Percentiles rank a stretch among this genome's conserved stretches.
phyloP scores from a whole-genome alignment of 2,113 vertebrate species.

The Tragelaphus imberbis region DNA sequence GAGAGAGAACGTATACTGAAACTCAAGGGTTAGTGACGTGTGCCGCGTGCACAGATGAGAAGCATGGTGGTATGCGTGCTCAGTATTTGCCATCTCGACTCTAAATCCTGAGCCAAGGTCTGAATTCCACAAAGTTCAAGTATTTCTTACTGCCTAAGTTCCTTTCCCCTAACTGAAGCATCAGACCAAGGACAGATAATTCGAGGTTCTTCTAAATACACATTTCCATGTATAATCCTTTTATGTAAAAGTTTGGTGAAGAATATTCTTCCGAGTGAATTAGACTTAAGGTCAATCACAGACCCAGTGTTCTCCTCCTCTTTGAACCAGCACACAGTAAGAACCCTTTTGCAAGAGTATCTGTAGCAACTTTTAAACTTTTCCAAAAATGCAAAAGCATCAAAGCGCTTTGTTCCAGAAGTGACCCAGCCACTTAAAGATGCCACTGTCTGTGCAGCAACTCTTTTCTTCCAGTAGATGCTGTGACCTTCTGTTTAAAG shows the following conservation, averaged over 20 bases:
- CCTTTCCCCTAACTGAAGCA: not conserved
- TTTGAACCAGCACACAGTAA: not conserved
- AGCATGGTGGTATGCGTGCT: accelerated
- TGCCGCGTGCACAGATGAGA: not conserved
- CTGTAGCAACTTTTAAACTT: not conserved
- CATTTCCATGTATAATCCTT: not conserved
- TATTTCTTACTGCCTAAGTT: not conserved
- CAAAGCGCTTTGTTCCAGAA: not conserved
- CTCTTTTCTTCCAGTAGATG: not conserved
- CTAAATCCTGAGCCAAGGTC: not conserved
- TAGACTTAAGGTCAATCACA: not conserved
- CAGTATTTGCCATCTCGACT: not conserved
- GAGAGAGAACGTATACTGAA: not conserved
- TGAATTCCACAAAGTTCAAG: not conserved
- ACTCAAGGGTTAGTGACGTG: not conserved
- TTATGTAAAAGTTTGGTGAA: not conserved
- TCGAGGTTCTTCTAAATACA: not conserved
- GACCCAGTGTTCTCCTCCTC: not conserved
- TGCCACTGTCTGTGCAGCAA: not conserved
- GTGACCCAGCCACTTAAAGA: not conserved
- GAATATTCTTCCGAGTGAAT: not conserved
- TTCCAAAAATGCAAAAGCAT: not conserved
- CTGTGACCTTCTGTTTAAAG: not conserved
- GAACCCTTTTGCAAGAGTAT: not conserved
- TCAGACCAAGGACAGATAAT: not conserved